Conservation (phyloP, 2,888 invertebrate species). For the Unio pictorum region DNA sequence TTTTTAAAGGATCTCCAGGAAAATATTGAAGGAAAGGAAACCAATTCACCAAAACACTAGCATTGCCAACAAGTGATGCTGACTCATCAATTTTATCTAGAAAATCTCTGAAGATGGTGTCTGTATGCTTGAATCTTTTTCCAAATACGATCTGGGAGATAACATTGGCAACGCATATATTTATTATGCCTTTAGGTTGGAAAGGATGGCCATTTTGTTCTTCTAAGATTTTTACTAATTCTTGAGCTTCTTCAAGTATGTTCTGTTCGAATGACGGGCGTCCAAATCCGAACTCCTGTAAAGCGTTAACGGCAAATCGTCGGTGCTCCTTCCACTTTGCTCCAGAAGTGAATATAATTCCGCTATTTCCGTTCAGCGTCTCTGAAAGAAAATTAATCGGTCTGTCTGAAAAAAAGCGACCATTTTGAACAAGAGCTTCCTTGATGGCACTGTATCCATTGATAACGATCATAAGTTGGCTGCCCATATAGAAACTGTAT, state of each 20-base stretch:
- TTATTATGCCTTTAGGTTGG: slow-evolving; percentile 16
- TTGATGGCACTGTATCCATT: slow-evolving; percentile 19
- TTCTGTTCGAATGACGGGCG: slow-evolving; percentile 14
- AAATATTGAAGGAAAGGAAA: slow-evolving; percentile 21
- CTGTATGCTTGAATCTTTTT: slow-evolving; percentile 15
- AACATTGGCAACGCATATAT: slow-evolving; percentile 35
- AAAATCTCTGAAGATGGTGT: slow-evolving; percentile 19
- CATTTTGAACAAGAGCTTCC: slow-evolving; percentile 3
- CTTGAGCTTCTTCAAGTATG: slow-evolving; percentile 19
- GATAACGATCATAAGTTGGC: slow-evolving; percentile 11
- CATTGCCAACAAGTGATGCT: slow-evolving; percentile 2
- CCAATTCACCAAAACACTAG: background rate
- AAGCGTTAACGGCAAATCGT: slow-evolving; percentile 11
- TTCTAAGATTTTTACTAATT: too few species aligned
- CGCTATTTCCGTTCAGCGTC: background rate
- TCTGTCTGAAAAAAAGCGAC: slow-evolving; percentile 12
- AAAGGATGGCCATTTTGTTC: slow-evolving; percentile 10
- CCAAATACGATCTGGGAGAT: slow-evolving; percentile 34
- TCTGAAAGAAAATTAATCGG: slow-evolving; percentile 7
- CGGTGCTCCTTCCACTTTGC: slow-evolving; percentile 24
- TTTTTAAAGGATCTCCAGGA: slow-evolving; percentile 20
- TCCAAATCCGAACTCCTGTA: slow-evolving; percentile 24
- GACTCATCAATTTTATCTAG: slow-evolving; percentile 9
- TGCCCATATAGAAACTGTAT: slow-evolving; percentile 15
- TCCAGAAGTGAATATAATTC: slow-evolving; percentile 18